Evolutionary conservation across 2,888 invertebrate genomes (phyloP), one percentile per base, ranked within the genome.

Genomic region (Drosophila neotestacea): DNA sequence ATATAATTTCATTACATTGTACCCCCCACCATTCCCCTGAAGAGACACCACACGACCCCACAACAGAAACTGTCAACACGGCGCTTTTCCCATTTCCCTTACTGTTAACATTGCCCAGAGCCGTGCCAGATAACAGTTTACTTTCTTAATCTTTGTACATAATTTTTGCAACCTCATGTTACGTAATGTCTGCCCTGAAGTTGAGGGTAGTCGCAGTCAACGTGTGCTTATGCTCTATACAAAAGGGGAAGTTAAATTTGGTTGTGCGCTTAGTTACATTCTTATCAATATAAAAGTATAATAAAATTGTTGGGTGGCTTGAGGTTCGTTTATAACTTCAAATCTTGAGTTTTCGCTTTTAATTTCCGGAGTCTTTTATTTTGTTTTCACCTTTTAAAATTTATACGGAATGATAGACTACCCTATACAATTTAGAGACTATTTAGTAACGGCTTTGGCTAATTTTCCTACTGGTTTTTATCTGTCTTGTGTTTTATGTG

Each of bases 91-190:
- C 64, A 62, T 70, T 50, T 47, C 55, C 64, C 50, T 47, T 39
- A 41, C 38, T 64, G 63, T 48, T 65, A 56, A 60, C 68, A 59
- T 52, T 54, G 71, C 62, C 62, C 42, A 32, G 64, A 71, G 79
- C 79, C 47, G 54, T 56, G 85, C 50, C 76, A 85, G 83, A 85
- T 87, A 87, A 78, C 88, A 62, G 77, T 87, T 87, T 87, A 85
- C 83, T 80, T 87, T 82, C 84, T 85, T 84, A 87, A 84, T 87
- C 88, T 84, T 77, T 76, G 73, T 79, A 82, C 85, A 82, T 87
- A 79, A 82, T 77, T 85, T 82, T 77, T 68, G 83, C 69, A 68
- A 85, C 73, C 85, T 79, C 82, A 77, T 77, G 75, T 69, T 79
- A 71, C 63, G 69, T 69, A 79, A 65, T 63, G 64, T 64, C 58